phyloP scores from a whole-genome alignment of 2,797 vertebrate species.

The Syngnathus rostellatus region DNA sequence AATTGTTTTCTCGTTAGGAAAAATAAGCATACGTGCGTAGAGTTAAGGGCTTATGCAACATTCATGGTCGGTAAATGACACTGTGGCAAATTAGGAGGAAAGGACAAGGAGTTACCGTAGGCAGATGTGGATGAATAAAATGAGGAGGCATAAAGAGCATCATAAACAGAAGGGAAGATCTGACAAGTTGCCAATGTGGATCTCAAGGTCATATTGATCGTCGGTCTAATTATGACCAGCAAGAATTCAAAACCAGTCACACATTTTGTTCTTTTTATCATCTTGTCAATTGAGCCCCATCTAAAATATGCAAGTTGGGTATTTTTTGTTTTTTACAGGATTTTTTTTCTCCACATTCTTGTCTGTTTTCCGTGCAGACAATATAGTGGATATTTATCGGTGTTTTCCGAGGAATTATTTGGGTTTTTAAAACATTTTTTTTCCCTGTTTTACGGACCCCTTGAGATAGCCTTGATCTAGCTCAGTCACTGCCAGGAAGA shows the following conservation, averaged over 20 bases:
- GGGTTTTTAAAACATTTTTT: too few species aligned
- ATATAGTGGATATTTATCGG: too few species aligned
- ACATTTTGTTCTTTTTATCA: too few species aligned
- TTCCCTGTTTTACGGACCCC: too few species aligned
- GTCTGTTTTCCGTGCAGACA: too few species aligned
- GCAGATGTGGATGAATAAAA: slow-evolving; percentile 12
- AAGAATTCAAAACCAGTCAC: neutral
- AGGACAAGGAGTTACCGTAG: neutral
- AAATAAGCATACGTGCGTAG: neutral
- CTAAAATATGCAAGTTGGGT: too few species aligned
- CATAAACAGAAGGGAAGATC: neutral
- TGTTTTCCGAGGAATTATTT: too few species aligned
- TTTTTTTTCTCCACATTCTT: too few species aligned
- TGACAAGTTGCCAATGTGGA: slow-evolving; percentile 23
- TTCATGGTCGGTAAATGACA: slow-evolving; percentile 13
- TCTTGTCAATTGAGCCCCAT: too few species aligned
- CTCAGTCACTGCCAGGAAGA: too few species aligned
- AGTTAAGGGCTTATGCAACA: slow-evolving; percentile 13
- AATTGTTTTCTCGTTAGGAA: neutral
- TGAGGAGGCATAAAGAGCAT: neutral
- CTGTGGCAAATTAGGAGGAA: neutral
- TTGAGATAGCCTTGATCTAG: too few species aligned
- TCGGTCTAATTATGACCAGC: slow-evolving; percentile 20
- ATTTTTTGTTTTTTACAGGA: too few species aligned
- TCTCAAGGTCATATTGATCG: slow-evolving; percentile 59